Evolutionary conservation across 2,797 vertebrate genomes (phyloP).

Genomic region (Cygnus olor): DNA sequence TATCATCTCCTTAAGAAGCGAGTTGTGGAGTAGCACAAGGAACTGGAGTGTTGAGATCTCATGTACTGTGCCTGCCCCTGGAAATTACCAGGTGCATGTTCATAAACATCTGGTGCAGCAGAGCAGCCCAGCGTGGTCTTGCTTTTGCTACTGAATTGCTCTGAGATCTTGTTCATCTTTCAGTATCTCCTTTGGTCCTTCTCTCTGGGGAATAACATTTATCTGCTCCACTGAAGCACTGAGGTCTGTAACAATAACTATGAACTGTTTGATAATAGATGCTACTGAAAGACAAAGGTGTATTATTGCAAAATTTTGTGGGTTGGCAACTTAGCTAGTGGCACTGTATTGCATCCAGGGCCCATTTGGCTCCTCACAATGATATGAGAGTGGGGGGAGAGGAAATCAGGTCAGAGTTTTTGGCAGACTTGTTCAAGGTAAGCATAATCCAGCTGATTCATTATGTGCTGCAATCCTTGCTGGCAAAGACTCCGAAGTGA

Average conservation of each 20-base stretch:
- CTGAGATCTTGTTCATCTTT: constrained; percentile 20
- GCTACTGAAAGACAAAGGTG: constrained; percentile 29
- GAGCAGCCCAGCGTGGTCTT: neutral
- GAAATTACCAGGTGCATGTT: neutral
- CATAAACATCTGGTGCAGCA: neutral
- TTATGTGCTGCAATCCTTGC: constrained; percentile 60
- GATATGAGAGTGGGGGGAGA: constrained; percentile 59
- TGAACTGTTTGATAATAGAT: constrained; percentile 31
- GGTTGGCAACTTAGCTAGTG: constrained; percentile 32
- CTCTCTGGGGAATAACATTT: constrained; percentile 19
- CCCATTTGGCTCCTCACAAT: constrained; percentile 29
- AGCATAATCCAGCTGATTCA: constrained; percentile 74
- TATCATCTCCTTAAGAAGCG: neutral
- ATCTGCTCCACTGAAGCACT: neutral
- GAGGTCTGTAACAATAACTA: constrained; percentile 43
- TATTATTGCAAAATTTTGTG: constrained; percentile 53
- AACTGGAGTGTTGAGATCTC: neutral
- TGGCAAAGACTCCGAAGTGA: constrained; percentile 40
- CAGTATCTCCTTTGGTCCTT: constrained; percentile 22
- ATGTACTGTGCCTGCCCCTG: neutral
- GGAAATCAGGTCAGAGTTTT: constrained; percentile 72
- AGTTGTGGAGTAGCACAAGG: neutral
- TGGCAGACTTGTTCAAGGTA: constrained; percentile 62
- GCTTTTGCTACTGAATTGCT: neutral
- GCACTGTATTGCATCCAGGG: constrained; percentile 19